These are phyloP conservation scores for Aquatica leii DNA, from an alignment of 2,888 invertebrate genomes.

Conservation along the genomic window DNA sequence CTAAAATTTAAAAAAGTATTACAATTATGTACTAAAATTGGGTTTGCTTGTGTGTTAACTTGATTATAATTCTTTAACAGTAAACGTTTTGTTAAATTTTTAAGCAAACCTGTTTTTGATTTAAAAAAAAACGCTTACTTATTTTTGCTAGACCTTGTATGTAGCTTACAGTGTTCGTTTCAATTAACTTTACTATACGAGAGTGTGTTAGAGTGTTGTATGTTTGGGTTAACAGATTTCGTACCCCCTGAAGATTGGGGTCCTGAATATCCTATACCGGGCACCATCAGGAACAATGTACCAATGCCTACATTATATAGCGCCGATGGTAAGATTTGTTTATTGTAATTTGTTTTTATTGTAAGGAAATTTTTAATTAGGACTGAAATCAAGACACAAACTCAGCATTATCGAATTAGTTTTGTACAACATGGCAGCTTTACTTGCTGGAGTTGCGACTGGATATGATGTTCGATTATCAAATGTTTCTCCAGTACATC, in stretches of 20 bases:
- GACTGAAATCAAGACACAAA: slow-evolving; percentile 56
- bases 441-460: slow-evolving; percentile 89
- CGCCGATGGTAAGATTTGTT: slow-evolving; percentile 68
- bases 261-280: slow-evolving; percentile 68
- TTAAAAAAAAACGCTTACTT: not conserved
- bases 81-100: not conserved
- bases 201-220: slow-evolving; percentile 44
- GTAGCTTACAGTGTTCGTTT: slow-evolving; percentile 32
- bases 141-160: slow-evolving; percentile 19
- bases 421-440: slow-evolving; percentile 90
- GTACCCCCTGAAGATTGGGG: slow-evolving; percentile 69
- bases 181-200: slow-evolving; percentile 21
- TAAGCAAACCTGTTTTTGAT: not conserved
- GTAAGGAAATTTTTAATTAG: slow-evolving; percentile 16
- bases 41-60: slow-evolving; percentile 28
- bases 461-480: slow-evolving; percentile 93
- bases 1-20: slow-evolving; percentile 14
- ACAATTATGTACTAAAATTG: slow-evolving; percentile 16
- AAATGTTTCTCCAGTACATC: slow-evolving; percentile 85
- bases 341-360: not conserved
- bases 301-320: slow-evolving; percentile 85
- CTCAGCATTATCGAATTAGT: slow-evolving; percentile 78
- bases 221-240: slow-evolving; percentile 56
- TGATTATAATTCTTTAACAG: not conserved
- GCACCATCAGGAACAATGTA: slow-evolving; percentile 66